phyloP scores from a whole-genome alignment of 2,113 vertebrate species.

The Stomatorhinus ivindoensis region DNA sequence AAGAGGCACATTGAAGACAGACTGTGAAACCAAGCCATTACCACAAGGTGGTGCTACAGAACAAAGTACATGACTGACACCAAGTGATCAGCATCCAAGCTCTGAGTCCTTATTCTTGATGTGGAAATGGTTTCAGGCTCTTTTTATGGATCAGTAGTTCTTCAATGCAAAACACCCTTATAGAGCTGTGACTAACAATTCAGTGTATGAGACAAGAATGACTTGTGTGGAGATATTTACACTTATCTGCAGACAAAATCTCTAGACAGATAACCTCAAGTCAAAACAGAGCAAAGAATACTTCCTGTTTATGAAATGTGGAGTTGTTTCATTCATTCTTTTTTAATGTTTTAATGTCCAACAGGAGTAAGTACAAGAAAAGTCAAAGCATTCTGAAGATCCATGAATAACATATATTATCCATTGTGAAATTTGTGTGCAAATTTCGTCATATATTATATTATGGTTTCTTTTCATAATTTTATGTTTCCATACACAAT shows the following conservation, averaged over 20 bases:
- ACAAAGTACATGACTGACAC: background rate
- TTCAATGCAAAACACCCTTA: background rate
- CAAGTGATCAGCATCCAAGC: background rate
- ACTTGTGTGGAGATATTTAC: background rate
- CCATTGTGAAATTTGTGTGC: background rate
- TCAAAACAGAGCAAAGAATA: background rate
- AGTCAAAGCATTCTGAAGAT: background rate
- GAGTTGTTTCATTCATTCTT: background rate
- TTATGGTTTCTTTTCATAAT: background rate
- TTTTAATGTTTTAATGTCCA: background rate
- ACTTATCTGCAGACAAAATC: background rate
- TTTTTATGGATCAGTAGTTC: background rate
- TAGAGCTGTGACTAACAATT: background rate
- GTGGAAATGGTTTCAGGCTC: background rate
- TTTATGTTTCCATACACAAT: background rate
- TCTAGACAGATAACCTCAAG: background rate
- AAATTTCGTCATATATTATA: background rate
- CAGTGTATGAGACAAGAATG: background rate
- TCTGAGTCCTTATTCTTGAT: background rate
- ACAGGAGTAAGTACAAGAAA: background rate
- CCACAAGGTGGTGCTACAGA: constrained; percentile 3
- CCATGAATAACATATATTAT: background rate
- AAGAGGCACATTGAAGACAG: background rate
- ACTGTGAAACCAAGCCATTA: background rate
- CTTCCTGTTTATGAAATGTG: background rate